phyloP scores from a whole-genome alignment of 2,113 vertebrate genomes.

The Morone saxatilis region DNA sequence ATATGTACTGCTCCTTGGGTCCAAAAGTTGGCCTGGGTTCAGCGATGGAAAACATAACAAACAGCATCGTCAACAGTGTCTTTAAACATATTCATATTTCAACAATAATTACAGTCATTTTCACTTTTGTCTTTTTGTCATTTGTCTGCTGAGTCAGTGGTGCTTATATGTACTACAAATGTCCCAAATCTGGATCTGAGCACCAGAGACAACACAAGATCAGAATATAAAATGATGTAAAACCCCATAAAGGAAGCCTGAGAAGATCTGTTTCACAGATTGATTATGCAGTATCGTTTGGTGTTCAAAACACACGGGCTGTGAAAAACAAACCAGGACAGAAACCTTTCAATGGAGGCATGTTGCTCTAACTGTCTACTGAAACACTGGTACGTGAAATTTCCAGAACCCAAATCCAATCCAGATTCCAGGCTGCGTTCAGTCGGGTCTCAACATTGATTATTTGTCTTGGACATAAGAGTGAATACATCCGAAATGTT shows the following conservation, averaged over 20 bases:
- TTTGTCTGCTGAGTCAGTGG: conserved; percentile 68
- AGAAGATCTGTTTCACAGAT: conserved; percentile 80
- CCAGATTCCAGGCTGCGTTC: conserved; percentile 48
- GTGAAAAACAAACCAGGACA: conserved; percentile 51
- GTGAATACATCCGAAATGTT: conserved; percentile 54
- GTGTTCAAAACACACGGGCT: conserved; percentile 65
- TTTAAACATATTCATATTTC: conserved; percentile 81
- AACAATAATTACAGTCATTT: conserved; percentile 78
- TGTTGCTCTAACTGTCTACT: conserved; percentile 1
- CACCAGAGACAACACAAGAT: conserved; percentile 65
- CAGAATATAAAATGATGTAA: conserved; percentile 58
- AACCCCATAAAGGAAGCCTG: conserved; percentile 74
- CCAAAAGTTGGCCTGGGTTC: conserved; percentile 69
- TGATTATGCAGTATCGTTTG: conserved; percentile 68
- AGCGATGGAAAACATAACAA: conserved; percentile 67
- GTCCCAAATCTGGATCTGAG: conserved; percentile 62
- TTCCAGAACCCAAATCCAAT: conserved; percentile 34
- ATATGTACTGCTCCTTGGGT: conserved; percentile 78
- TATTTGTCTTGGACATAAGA: conserved; percentile 36
- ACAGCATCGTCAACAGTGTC: conserved; percentile 85
- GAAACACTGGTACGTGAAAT: conserved; percentile 27
- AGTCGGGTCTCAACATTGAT: conserved; percentile 51
- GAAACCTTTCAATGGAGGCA: conserved; percentile 25
- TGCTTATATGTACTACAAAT: conserved; percentile 59
- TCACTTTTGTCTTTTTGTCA: conserved; percentile 47